Conservation (phyloP, 2,797 vertebrate species). For the Acanthurus leucopareius region DNA sequence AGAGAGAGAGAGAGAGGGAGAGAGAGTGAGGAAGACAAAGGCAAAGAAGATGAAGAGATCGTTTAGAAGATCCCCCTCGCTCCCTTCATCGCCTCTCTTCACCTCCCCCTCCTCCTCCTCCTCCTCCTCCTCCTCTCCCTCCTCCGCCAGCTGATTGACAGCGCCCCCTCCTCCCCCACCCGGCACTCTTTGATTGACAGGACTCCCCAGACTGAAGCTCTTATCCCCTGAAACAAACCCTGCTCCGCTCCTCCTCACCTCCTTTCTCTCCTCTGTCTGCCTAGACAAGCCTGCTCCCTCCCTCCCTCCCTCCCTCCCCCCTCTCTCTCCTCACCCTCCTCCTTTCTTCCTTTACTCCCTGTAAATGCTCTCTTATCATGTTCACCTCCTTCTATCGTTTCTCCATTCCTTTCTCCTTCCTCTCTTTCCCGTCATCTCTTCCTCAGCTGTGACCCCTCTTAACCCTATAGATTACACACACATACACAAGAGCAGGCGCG, state of each 20-base stretch:
- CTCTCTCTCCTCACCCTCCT: slow-evolving; percentile 9
- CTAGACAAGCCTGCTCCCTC: slow-evolving; percentile 34
- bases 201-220: slow-evolving; percentile 81
- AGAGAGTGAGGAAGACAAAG: slow-evolving; percentile 68
- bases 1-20: slow-evolving; percentile 33
- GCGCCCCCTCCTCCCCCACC: slow-evolving; percentile 65
- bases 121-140: slow-evolving; percentile 48
- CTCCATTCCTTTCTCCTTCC: slow-evolving; percentile 49
- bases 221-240: slow-evolving; percentile 81
- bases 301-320: background rate
- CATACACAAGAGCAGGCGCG: slow-evolving; percentile 48
- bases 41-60: slow-evolving; percentile 77
- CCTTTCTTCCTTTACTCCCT: slow-evolving; percentile 34
- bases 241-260: slow-evolving; percentile 66
- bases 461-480: slow-evolving; percentile 75
- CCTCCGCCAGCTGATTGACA: slow-evolving; percentile 77
- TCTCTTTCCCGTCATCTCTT: slow-evolving; percentile 67
- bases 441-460: slow-evolving; percentile 77
- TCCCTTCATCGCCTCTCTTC: slow-evolving; percentile 63
- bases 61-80: slow-evolving; percentile 79
- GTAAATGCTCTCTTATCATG: slow-evolving; percentile 66
- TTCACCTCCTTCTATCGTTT: slow-evolving; percentile 50
- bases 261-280: slow-evolving; percentile 66
- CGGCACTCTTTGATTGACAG: slow-evolving; percentile 79
- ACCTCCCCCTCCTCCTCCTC: slow-evolving; percentile 39